Evolutionary conservation across 2,888 invertebrate genomes (phyloP).

Genomic region (Colostygia pectinataria): DNA sequence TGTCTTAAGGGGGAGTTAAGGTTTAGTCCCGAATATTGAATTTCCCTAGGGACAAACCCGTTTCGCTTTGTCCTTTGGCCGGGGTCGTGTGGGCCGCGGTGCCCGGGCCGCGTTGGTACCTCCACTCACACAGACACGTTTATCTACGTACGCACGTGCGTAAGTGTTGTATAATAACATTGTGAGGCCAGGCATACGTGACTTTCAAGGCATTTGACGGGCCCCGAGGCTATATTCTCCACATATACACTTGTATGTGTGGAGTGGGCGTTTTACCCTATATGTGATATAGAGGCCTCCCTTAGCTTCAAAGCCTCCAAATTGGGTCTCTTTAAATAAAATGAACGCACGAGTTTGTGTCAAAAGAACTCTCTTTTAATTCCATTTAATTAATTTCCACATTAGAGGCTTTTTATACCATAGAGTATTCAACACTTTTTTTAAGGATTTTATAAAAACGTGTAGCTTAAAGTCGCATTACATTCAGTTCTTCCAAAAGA

Average conservation of each 20-base stretch:
- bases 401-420: not conserved
- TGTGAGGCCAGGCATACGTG: constrained; percentile 78
- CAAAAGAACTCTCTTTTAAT: constrained; percentile 42
- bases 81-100: constrained; percentile 80
- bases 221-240: constrained; percentile 66
- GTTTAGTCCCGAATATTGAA: constrained; percentile 84
- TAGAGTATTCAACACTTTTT: not conserved
- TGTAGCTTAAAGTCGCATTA: not conserved
- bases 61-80: constrained; percentile 82
- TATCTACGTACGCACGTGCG: constrained; percentile 57
- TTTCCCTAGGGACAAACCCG: constrained; percentile 84
- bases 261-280: constrained; percentile 64
- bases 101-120: constrained; percentile 65
- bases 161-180: constrained; percentile 81
- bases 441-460: not conserved
- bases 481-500: too few relatives aligned
- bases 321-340: constrained; percentile 77
- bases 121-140: constrained; percentile 48
- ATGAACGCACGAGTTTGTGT: constrained; percentile 47
- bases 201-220: constrained; percentile 77
- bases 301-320: constrained; percentile 72
- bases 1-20: constrained; percentile 82
- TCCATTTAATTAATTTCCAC: constrained; percentile 18
- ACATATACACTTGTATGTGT: constrained; percentile 50
- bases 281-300: constrained; percentile 65